Conservation (phyloP, 92 coral and sea anemone species). For the Epizoanthus illoricatus region DNA sequence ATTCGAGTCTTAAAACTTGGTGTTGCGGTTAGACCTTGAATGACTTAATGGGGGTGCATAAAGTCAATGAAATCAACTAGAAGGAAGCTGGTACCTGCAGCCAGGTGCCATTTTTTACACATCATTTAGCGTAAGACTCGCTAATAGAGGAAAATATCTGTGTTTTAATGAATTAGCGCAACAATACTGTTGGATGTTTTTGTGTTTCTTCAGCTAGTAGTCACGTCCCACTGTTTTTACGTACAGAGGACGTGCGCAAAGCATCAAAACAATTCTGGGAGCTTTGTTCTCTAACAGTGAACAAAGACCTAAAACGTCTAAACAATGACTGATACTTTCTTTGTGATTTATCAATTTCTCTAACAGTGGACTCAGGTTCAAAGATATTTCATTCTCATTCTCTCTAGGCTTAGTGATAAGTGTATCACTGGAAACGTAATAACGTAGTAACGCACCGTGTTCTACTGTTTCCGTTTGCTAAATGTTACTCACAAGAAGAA, state of each 20-base stretch:
- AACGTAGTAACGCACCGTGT: too few species aligned
- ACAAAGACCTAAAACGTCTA: neutral
- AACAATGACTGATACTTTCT: neutral
- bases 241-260: constrained; percentile 1
- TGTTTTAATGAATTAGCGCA: constrained; percentile 16
- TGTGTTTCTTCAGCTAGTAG: neutral
- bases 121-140: constrained; percentile 38
- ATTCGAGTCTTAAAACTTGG: neutral
- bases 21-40: neutral
- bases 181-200: constrained; percentile 6
- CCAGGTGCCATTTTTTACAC: constrained; percentile 32
- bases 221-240: constrained; percentile 15
- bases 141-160: constrained; percentile 21
- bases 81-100: constrained; percentile 31
- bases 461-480: too few species aligned
- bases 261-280: neutral
- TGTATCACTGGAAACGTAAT: too few species aligned
- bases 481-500: too few species aligned
- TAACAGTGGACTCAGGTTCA: too few species aligned
- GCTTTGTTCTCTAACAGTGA: neutral
- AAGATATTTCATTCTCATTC: too few species aligned
- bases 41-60: constrained; percentile 20
- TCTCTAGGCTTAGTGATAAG: too few species aligned
- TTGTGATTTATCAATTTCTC: too few species aligned
- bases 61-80: constrained; percentile 38